Conservation (phyloP, 2,113 vertebrate species). For the Proteles cristata region DNA sequence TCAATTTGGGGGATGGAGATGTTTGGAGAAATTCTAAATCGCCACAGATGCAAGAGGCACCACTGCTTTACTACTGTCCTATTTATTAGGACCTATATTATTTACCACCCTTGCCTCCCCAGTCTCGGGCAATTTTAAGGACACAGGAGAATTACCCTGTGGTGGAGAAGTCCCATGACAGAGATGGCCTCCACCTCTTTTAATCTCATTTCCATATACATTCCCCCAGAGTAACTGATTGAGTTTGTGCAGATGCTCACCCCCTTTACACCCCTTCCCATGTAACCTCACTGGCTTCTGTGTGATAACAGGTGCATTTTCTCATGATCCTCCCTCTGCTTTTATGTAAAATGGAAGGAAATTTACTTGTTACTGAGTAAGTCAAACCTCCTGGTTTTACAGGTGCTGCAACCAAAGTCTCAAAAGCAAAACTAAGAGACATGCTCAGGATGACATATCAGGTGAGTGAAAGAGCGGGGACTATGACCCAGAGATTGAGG, state of each 20-base stretch:
- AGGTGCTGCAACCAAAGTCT: neutral
- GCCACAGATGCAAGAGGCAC: neutral
- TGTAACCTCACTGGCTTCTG: neutral
- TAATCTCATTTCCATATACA: neutral
- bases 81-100: neutral
- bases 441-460: neutral
- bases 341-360: neutral
- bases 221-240: neutral
- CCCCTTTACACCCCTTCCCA: neutral
- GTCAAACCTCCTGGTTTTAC: neutral
- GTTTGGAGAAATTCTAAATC: neutral
- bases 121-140: neutral
- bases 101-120: neutral
- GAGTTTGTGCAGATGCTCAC: neutral
- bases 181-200: neutral
- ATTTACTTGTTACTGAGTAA: neutral
- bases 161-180: neutral
- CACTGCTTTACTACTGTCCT: neutral
- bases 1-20: neutral
- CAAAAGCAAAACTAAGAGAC: neutral
- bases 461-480: neutral
- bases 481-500: neutral
- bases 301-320: slow-evolving; percentile 11
- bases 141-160: neutral
- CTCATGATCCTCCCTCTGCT: neutral